These are phyloP conservation scores for Agriopis aurantiaria DNA, from an alignment of 2,888 invertebrate species.

Conservation along the genomic window DNA sequence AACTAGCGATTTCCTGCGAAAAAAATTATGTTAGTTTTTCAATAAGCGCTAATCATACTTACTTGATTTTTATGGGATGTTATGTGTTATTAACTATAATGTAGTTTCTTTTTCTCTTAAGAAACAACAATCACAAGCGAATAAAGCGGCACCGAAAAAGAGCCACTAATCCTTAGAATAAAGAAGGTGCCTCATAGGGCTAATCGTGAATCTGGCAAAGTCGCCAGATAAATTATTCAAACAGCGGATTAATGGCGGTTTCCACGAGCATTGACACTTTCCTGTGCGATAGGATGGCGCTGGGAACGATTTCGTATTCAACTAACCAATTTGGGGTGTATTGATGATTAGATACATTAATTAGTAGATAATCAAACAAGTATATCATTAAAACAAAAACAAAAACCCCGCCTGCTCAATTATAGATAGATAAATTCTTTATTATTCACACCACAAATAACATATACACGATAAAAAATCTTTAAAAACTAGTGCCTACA, in stretches of 20 bases:
- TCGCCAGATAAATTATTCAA: conserved; percentile 54
- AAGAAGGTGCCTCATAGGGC: conserved; percentile 44
- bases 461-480: too few relatives aligned
- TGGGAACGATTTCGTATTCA: conserved; percentile 43
- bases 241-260: conserved; percentile 56
- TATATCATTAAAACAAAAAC: too few relatives aligned
- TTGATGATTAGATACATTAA: conserved; percentile 12
- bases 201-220: conserved; percentile 49
- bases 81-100: too few relatives aligned
- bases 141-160: conserved; percentile 30
- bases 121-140: conserved; percentile 22
- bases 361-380: not conserved
- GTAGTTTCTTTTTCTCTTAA: not conserved
- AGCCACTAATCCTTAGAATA: conserved; percentile 45
- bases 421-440: too few relatives aligned
- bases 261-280: conserved; percentile 56
- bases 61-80: too few relatives aligned
- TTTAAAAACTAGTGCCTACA: too few relatives aligned
- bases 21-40: not conserved
- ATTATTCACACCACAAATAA: too few relatives aligned
- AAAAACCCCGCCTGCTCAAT: too few relatives aligned
- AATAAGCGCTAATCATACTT: not conserved
- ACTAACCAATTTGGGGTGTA: conserved; percentile 17
- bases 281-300: conserved; percentile 30
- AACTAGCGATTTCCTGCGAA: too few relatives aligned